phyloP scores from a whole-genome alignment of 2,797 vertebrate genomes.

The Phrynocephalus forsythii region DNA sequence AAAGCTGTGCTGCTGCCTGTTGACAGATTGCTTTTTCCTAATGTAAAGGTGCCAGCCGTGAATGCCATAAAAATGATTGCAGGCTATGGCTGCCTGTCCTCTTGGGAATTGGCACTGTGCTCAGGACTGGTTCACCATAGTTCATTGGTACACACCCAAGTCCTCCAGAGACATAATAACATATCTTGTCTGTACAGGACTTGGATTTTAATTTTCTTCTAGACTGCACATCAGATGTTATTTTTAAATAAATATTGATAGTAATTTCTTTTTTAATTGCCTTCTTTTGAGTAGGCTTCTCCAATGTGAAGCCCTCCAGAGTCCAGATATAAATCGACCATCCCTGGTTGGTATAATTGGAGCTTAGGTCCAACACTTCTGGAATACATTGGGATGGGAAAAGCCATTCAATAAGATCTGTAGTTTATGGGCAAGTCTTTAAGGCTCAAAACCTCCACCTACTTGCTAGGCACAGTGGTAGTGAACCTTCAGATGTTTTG shows the following conservation, averaged over 20 bases:
- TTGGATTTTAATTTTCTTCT: conserved; percentile 4
- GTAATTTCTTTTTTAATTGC: background rate
- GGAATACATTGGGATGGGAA: background rate
- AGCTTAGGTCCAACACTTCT: background rate
- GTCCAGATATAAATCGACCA: background rate
- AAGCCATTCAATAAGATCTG: background rate
- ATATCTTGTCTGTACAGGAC: conserved; percentile 18
- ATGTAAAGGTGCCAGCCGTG: conserved; percentile 9
- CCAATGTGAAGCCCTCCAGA: background rate
- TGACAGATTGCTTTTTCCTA: background rate
- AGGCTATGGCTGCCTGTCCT: background rate
- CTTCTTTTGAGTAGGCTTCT: background rate
- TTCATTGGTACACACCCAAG: conserved; percentile 17
- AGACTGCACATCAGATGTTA: background rate
- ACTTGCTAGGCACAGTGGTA: background rate
- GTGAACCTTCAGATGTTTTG: too few relatives aligned
- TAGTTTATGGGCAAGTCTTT: background rate
- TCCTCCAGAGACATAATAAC: conserved; percentile 12
- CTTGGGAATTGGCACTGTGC: background rate
- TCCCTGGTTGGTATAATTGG: too few relatives aligned
- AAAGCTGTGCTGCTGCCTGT: background rate
- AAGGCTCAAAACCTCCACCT: background rate
- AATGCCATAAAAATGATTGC: conserved; percentile 1
- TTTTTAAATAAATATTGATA: background rate
- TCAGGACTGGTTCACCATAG: background rate